Evolutionary conservation across 1,140 invertebrate genomes (phyloP).

Genomic region (Apocrypta bakeri): DNA sequence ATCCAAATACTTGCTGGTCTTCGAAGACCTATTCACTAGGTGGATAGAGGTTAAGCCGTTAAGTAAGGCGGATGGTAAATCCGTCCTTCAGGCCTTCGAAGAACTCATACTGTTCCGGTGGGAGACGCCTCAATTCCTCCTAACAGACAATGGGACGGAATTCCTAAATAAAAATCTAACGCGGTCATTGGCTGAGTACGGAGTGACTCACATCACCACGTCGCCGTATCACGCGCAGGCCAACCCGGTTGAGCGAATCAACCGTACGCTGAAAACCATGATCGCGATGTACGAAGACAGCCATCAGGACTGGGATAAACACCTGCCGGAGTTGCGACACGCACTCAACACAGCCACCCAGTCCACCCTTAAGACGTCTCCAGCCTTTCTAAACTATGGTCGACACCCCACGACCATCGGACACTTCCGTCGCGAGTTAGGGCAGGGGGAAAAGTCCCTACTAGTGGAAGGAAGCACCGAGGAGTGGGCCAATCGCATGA

Average conservation of each 20-base stretch:
- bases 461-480: neutral
- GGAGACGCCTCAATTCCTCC: conserved; percentile 5
- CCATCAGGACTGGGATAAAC: conserved; percentile 62
- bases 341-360: no score
- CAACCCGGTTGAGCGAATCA: conserved; percentile 70
- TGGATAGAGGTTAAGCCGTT: conserved; percentile 15
- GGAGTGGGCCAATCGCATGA: neutral
- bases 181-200: conserved; percentile 35
- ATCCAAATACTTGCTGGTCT: conserved; percentile 58
- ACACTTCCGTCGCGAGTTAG: neutral
- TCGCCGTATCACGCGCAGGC: conserved; percentile 67
- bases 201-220: conserved; percentile 57
- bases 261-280: conserved; percentile 68
- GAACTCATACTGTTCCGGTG: neutral
- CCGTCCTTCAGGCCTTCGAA: conserved; percentile 2
- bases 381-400: conserved; percentile 21
- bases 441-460: neutral
- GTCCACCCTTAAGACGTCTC: neutral
- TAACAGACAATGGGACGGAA: conserved; percentile 38
- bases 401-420: neutral
- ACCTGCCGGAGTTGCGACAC: conserved; percentile 55
- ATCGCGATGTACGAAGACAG: conserved; percentile 64
- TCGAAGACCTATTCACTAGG: conserved; percentile 62
- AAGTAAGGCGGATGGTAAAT: neutral
- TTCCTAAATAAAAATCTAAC: conserved; percentile 40